Evolutionary conservation across 2,113 vertebrate genomes (phyloP), one percentile per base, ranked within the genome.

Genomic region (Dermatemys mawii): DNA sequence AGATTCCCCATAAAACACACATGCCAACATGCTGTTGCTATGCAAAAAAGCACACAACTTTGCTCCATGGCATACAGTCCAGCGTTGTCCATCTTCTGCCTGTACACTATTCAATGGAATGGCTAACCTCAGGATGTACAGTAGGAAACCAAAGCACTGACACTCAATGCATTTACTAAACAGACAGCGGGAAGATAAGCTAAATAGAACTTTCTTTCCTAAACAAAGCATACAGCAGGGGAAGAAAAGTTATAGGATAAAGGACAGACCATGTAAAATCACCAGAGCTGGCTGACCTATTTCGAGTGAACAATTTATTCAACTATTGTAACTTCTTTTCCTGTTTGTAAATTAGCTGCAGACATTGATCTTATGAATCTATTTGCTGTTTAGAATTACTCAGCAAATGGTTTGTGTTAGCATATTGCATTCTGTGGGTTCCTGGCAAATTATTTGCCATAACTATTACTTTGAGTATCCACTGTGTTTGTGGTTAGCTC

Each of bases 351-450:
- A 92, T 90, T 73, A 90, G 51, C 73, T 2, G 0, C 78, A 93
- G 87, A 90, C 76, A 1, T 0, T 0, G 2, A 93, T 21, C 13
- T 57, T 2, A 1, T 80, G 73, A 70, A 79, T 81, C 49, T 87
- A 5, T 86, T 87, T 78, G 80, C 63, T 92, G 5, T 57, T 93
- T 27, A 86, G 91, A 88, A 86, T 93, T 93, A 88, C 32, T 86
- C 84, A 89, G 81, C 73, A 94, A 94, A 94, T 11, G 63, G 53
- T 51, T 93, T 46, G 50, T 27, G 83, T 83, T 91, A 96, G 88
- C 55, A 92, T 92, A 91, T 63, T 14, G 22, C 92, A 84, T 83
- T 86, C 91, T 81, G 38, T 27, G 60, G 26, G 91, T 85, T 0
- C 1, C 80, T 35, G 78, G 70, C 63, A 90, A 46, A 22, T 26